phyloP scores from a whole-genome alignment of 2,888 invertebrate species.

The Drosophila rubida region DNA sequence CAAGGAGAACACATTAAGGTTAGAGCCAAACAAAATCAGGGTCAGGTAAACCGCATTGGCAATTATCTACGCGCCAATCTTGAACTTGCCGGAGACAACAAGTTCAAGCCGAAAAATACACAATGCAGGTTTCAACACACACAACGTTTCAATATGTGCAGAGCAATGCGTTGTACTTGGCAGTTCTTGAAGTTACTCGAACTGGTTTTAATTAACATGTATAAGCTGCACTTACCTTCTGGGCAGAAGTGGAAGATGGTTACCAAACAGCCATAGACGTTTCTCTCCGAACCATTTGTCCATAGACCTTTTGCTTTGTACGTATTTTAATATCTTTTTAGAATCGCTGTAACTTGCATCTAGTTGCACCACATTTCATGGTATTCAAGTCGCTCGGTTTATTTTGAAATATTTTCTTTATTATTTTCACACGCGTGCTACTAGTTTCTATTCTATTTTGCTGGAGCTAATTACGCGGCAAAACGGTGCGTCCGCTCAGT shows the following conservation, averaged over 20 bases:
- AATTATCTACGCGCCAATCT: slow-evolving; percentile 58
- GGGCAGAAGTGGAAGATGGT: slow-evolving; percentile 93
- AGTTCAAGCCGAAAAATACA: slow-evolving; percentile 38
- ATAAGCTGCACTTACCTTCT: slow-evolving; percentile 89
- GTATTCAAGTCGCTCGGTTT: slow-evolving; percentile 4
- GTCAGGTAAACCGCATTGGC: slow-evolving; percentile 29
- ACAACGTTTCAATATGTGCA: neutral
- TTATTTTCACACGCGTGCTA: slow-evolving; percentile 41
- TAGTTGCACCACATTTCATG: slow-evolving; percentile 21
- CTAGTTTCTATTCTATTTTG: slow-evolving; percentile 14
- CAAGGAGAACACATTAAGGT: slow-evolving; percentile 37
- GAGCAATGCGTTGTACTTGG: slow-evolving; percentile 15
- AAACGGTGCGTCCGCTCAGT: slow-evolving; percentile 56
- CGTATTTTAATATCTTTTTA: slow-evolving; percentile 8
- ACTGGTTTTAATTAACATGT: neutral
- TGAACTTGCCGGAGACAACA: slow-evolving; percentile 36
- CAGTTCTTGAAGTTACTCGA: neutral
- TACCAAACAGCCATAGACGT: slow-evolving; percentile 95
- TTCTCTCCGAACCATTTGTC: slow-evolving; percentile 97
- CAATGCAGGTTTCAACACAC: neutral
- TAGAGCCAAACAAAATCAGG: slow-evolving; percentile 61
- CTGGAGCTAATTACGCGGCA: slow-evolving; percentile 53
- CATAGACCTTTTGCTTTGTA: slow-evolving; percentile 86
- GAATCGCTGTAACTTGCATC: neutral
- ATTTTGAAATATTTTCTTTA: neutral